These are phyloP conservation scores for Leptopterna dolabrata DNA, from an alignment of 2,888 invertebrate species.

Conservation along the genomic window DNA sequence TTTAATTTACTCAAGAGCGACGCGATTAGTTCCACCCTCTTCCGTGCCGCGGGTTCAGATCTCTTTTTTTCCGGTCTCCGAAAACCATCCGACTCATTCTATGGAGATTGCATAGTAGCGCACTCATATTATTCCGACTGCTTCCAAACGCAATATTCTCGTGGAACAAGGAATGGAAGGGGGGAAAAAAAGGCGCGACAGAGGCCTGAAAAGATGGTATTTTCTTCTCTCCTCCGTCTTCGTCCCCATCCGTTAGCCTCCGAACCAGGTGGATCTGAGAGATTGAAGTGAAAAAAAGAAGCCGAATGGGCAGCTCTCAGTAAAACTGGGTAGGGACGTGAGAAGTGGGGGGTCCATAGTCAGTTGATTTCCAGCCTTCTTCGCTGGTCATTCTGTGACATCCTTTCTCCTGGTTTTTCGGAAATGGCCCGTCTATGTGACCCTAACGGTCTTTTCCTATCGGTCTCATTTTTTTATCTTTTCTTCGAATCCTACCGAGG, in stretches of 20 bases:
- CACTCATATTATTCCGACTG: background rate
- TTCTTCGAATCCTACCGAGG: background rate
- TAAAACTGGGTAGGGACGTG: background rate
- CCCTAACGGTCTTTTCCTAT: constrained; percentile 17
- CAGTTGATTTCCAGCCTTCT: constrained; percentile 28
- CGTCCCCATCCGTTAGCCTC: background rate
- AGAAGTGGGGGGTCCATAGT: background rate
- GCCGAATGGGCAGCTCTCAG: background rate
- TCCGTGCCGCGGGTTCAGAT: background rate
- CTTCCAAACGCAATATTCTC: background rate
- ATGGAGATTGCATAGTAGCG: background rate
- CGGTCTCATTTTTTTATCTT: too few relatives aligned
- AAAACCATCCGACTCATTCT: background rate
- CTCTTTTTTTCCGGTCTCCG: background rate
- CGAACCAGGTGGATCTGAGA: background rate
- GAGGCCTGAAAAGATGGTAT: background rate
- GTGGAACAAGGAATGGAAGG: background rate
- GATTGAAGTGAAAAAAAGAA: background rate
- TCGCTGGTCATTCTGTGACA: constrained; percentile 15
- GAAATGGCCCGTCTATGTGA: constrained; percentile 24
- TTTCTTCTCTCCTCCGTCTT: background rate
- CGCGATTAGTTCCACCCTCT: background rate
- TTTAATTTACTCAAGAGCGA: background rate
- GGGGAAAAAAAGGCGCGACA: background rate
- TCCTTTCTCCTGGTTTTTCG: constrained; percentile 1